Conservation (phyloP, 2,888 invertebrate species). For the Sussaba pulchella region DNA sequence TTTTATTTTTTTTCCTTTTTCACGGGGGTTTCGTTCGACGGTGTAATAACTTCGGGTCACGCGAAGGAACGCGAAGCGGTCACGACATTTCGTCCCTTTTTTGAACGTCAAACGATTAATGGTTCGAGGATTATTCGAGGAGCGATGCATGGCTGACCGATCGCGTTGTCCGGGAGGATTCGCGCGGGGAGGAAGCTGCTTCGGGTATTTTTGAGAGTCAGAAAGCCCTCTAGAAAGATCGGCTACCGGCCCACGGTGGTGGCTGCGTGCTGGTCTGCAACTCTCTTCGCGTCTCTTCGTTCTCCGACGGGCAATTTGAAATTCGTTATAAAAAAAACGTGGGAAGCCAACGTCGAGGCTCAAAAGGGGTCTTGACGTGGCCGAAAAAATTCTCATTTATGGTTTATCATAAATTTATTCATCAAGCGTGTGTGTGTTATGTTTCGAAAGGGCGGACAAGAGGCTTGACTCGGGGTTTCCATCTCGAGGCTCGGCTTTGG, state of each 20-base stretch:
- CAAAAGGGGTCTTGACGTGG: conserved; percentile 40
- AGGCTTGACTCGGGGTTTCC: conserved; percentile 50
- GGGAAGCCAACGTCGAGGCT: conserved; percentile 55
- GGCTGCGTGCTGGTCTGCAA: conserved; percentile 54
- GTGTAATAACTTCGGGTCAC: conserved; percentile 69
- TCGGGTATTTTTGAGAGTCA: conserved; percentile 46
- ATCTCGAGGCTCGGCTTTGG: conserved; percentile 21
- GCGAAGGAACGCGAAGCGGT: conserved; percentile 60
- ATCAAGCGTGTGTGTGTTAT: conserved; percentile 58
- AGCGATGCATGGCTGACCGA: conserved; percentile 1
- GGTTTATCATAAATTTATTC: conserved; percentile 73
- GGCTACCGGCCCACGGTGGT: conserved; percentile 43
- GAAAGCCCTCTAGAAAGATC: conserved; percentile 20
- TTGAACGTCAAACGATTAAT: conserved; percentile 39
- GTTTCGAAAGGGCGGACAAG: conserved; percentile 59
- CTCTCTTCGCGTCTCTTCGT: too few relatives aligned
- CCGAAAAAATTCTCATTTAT: conserved; percentile 72
- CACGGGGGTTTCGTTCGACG: background rate
- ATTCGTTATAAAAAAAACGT: conserved; percentile 62
- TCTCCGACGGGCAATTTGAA: conserved; percentile 56
- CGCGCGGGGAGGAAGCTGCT: conserved; percentile 26
- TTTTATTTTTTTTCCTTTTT: conserved; percentile 27
- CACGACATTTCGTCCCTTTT: conserved; percentile 49
- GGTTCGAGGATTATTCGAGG: background rate
- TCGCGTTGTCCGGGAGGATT: conserved; percentile 40